These are phyloP conservation scores for Chaenodraco wilsoni DNA, from an alignment of 2,797 vertebrate species.

Conservation along the genomic window DNA sequence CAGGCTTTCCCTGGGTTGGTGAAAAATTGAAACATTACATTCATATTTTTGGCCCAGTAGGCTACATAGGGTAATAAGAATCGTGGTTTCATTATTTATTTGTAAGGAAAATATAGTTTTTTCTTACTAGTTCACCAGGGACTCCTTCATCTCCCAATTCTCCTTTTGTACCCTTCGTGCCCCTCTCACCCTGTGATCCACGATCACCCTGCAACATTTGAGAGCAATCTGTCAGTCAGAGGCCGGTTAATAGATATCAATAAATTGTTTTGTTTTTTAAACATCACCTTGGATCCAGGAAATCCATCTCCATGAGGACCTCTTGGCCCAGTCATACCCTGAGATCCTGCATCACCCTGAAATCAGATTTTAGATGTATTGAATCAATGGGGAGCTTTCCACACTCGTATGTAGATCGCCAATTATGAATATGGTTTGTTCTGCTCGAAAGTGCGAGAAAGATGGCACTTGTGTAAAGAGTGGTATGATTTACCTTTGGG, in stretches of 20 bases:
- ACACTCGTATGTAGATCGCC: constrained; percentile 21
- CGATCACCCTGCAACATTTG: constrained; percentile 85
- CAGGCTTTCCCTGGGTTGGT: constrained; percentile 82
- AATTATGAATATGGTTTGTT: constrained; percentile 35
- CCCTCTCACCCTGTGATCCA: constrained; percentile 88
- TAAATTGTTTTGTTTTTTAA: constrained; percentile 8
- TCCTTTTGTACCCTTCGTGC: constrained; percentile 88
- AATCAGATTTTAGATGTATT: constrained; percentile 43
- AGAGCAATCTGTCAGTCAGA: constrained; percentile 9
- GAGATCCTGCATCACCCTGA: constrained; percentile 90
- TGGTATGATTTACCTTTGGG: constrained; percentile 85
- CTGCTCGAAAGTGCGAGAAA: background rate
- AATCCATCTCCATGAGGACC: constrained; percentile 90
- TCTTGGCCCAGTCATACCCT: constrained; percentile 90
- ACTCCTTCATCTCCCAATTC: constrained; percentile 87
- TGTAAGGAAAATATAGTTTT: constrained; percentile 2
- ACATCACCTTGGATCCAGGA: constrained; percentile 88
- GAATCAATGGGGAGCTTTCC: background rate
- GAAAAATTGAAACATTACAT: constrained; percentile 21
- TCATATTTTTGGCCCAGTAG: background rate
- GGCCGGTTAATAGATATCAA: constrained; percentile 8
- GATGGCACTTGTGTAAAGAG: background rate
- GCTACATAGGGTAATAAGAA: background rate
- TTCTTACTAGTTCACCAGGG: constrained; percentile 86
- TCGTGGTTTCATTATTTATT: background rate